phyloP scores from a whole-genome alignment of 2,797 vertebrate genomes.

The Poecilia wingei region DNA sequence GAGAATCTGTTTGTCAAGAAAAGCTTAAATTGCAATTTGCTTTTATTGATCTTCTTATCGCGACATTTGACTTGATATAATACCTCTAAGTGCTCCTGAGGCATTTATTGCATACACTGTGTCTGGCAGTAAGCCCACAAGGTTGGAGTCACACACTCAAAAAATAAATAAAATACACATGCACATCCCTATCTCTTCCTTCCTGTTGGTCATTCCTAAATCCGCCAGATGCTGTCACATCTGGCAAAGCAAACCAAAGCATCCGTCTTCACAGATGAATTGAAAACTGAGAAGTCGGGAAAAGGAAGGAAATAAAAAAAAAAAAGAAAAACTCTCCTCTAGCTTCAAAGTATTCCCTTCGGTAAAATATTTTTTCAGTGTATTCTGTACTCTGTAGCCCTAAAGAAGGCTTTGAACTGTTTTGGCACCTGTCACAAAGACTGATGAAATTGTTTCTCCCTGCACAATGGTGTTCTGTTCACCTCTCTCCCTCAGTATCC shows the following conservation, averaged over 20 bases:
- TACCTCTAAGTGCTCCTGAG: constrained; percentile 11
- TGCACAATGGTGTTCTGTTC: constrained; percentile 36
- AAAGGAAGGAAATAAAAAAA: constrained; percentile 24
- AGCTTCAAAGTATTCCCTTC: constrained; percentile 64
- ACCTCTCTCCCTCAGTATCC: constrained; percentile 27
- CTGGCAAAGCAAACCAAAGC: constrained; percentile 50
- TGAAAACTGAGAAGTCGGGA: constrained; percentile 47
- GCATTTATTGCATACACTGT: neutral
- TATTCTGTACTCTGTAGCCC: constrained; percentile 64
- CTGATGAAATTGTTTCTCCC: constrained; percentile 63
- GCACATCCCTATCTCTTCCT: constrained; percentile 17
- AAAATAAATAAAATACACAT: neutral
- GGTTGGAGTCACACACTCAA: neutral
- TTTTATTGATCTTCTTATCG: constrained; percentile 3
- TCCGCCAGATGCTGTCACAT: constrained; percentile 53
- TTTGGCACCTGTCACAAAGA: constrained; percentile 74
- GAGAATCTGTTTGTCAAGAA: constrained; percentile 17
- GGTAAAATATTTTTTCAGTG: constrained; percentile 69
- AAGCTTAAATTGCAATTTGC: constrained; percentile 14
- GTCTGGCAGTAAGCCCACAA: neutral
- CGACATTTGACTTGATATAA: constrained; percentile 12
- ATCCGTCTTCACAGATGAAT: constrained; percentile 61
- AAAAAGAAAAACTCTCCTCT: constrained; percentile 18
- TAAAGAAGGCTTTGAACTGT: constrained; percentile 65
- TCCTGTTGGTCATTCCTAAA: constrained; percentile 34